phyloP scores from a whole-genome alignment of 2,888 invertebrate species.

The Agonopterix alstromeriana region DNA sequence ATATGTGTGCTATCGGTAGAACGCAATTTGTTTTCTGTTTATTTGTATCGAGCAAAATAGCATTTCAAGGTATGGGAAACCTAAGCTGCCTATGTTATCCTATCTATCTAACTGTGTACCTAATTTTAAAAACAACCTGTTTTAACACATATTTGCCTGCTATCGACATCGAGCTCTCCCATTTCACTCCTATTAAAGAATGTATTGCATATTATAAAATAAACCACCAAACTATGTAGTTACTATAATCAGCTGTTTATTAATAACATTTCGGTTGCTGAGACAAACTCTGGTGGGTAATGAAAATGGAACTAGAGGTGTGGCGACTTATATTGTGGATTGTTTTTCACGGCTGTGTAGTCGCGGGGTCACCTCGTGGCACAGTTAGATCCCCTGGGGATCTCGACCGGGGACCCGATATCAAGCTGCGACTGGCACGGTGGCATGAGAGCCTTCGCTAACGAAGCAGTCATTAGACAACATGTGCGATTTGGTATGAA shows the following conservation, averaged over 20 bases:
- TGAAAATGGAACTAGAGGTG: too few relatives aligned
- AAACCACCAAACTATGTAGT: too few relatives aligned
- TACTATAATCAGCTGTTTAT: too few relatives aligned
- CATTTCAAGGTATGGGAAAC: not conserved
- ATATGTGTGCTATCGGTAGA: not conserved
- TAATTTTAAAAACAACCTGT: not conserved
- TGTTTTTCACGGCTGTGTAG: constrained; percentile 70
- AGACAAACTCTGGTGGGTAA: too few relatives aligned
- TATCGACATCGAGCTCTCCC: too few relatives aligned
- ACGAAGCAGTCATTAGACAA: constrained; percentile 71
- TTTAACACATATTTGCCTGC: too few relatives aligned
- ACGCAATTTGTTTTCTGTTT: not conserved
- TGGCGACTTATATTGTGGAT: constrained; percentile 8
- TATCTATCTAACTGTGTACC: not conserved
- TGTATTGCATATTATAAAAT: too few relatives aligned
- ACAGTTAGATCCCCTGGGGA: constrained; percentile 94
- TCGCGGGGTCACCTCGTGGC: constrained; percentile 95
- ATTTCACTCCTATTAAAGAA: too few relatives aligned
- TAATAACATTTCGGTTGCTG: too few relatives aligned
- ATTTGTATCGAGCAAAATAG: not conserved
- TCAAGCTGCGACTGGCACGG: constrained; percentile 69
- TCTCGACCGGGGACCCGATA: constrained; percentile 82
- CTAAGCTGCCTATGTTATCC: not conserved
- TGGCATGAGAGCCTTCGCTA: constrained; percentile 69
- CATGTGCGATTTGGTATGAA: constrained; percentile 75